Base-by-base conservation (phyloP, 2,113 vertebrate species). In the Microtus oregoni region DNA sequence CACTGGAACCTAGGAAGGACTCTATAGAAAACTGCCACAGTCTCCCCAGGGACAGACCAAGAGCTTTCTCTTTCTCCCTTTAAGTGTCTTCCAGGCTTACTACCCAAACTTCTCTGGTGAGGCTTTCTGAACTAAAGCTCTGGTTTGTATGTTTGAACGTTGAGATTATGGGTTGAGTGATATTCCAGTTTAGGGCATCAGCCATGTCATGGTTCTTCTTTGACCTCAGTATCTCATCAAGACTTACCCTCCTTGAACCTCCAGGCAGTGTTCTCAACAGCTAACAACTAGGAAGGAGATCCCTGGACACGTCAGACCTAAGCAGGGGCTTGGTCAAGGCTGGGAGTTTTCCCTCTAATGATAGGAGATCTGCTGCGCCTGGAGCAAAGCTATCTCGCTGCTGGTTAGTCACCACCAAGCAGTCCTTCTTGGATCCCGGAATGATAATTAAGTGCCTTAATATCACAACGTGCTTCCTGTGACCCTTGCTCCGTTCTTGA, bases 401-500 rank as follows among this genome's bases (percentile, higher is more conserved):
- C 30, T 28, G 73, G 19, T 89, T 79, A 92, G 81, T 94, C 93
- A 81, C 81, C 72, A 3, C 32, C 4, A 17, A 50, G 68, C 52
- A 47, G 5, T 41, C 35, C 26, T 52, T 68, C 24, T 20, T 90
- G 73, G 38, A 79, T 38, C 79, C 86, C 63, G 35, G 35, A 38
- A 1, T 50, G 85, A 41, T 75, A 63, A 96, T 90, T 94, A 95
- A 87, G 88, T 50, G 58, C 38, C 52, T 44, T n/a, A 19, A 1
- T 50, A 72, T 95, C 73, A 38, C 24, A 6, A 1, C 9, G 7
- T 28, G 41, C 3, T 94, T 96, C 95, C 91, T 50, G 63, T 90
- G 82, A 96, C 70, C 96, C 93, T 97, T 96, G 95, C 38, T 87
- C 95, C 44, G 32, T 32, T 85, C 86, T 88, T 96, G 65, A 88